Conservation (phyloP, 2,797 vertebrate species). For the Heterohyrax brucei region DNA sequence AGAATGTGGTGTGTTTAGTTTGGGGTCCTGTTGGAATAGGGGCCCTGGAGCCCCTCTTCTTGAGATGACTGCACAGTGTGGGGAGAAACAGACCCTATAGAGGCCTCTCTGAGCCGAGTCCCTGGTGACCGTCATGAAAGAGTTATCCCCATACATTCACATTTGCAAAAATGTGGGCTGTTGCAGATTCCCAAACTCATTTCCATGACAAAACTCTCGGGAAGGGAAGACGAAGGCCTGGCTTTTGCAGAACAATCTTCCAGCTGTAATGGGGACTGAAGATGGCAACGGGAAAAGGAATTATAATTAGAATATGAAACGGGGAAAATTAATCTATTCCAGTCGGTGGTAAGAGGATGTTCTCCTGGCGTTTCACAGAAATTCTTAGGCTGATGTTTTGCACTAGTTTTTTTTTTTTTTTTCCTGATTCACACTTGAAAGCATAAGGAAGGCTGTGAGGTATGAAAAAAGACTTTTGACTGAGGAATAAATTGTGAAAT, state of each 20-base stretch:
- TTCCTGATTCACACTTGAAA: constrained; percentile 60
- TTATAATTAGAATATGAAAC: constrained; percentile 93
- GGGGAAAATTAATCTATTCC: constrained; percentile 91
- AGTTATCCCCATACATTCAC: constrained; percentile 89
- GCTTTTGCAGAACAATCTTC: constrained; percentile 92
- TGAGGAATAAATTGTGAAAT: neutral
- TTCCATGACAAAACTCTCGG: constrained; percentile 93
- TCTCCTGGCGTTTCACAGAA: constrained; percentile 85
- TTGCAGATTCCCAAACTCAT: constrained; percentile 92
- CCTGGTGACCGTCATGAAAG: constrained; percentile 85
- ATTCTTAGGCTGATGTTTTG: constrained; percentile 79
- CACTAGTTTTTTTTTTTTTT: neutral
- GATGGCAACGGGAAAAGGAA: constrained; percentile 90
- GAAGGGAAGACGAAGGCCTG: constrained; percentile 91
- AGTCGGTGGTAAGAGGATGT: constrained; percentile 89
- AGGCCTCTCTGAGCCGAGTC: constrained; percentile 46
- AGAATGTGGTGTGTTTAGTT: neutral
- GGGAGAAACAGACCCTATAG: neutral
- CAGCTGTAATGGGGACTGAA: constrained; percentile 92
- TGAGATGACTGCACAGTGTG: neutral
- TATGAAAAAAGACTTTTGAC: constrained; percentile 41
- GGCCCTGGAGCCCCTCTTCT: neutral
- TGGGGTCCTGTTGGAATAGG: constrained; percentile 23
- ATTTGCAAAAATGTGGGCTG: constrained; percentile 90
- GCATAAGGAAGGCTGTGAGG: neutral